Evolutionary conservation across 2,888 invertebrate species (phyloP).

Genomic region (Amiota communis): DNA sequence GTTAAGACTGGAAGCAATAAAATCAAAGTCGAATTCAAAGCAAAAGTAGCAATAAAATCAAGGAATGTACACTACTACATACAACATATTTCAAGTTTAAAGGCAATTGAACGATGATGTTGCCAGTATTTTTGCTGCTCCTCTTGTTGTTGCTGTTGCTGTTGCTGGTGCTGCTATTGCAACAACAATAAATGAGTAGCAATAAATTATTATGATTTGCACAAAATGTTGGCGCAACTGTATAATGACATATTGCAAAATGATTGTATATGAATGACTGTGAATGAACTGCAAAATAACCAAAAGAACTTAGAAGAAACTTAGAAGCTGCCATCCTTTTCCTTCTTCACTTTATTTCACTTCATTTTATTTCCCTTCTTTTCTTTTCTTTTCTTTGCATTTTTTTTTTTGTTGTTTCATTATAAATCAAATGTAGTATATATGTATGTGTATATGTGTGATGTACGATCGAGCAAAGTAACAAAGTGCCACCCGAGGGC

Average conservation of each 20-base stretch:
- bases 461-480: neutral
- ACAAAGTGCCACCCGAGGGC: constrained; percentile 32
- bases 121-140: neutral
- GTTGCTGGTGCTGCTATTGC: constrained; percentile 7
- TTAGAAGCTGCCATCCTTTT: constrained; percentile 7
- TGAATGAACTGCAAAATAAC: neutral
- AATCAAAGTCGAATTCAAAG: neutral
- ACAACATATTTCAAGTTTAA: neutral
- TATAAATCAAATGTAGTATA: too few relatives aligned
- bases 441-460: neutral
- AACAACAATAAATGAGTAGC: constrained; percentile 62
- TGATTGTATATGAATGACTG: constrained; percentile 49
- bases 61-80: too few relatives aligned
- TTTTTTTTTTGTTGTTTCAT: too few relatives aligned
- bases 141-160: neutral
- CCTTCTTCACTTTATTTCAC: too few relatives aligned
- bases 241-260: constrained; percentile 68
- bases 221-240: constrained; percentile 63
- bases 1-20: constrained; percentile 5
- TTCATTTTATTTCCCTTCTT: neutral
- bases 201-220: constrained; percentile 71
- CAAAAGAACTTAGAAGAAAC: constrained; percentile 32
- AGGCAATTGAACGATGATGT: neutral
- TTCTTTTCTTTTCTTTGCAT: neutral
- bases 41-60: neutral